phyloP scores from a whole-genome alignment of 2,113 vertebrate genomes.

The Larimichthys polyactis region DNA sequence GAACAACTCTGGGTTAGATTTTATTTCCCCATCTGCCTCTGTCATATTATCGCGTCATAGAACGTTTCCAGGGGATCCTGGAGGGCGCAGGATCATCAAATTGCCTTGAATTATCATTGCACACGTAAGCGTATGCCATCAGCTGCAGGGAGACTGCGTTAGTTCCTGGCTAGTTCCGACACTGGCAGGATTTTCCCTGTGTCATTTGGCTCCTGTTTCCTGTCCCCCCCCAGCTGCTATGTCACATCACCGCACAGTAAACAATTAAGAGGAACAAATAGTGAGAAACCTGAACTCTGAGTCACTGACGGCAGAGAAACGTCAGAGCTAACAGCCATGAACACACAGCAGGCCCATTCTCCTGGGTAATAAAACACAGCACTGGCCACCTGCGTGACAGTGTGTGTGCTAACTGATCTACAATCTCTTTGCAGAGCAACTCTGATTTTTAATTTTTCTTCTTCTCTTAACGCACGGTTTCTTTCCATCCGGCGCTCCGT shows the following conservation, averaged over 20 bases:
- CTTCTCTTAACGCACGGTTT: neutral
- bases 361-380: conserved; percentile 78
- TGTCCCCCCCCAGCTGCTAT: conserved; percentile 72
- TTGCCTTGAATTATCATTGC: conserved; percentile 62
- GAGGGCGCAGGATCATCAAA: conserved; percentile 56
- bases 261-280: conserved; percentile 86
- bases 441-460: neutral
- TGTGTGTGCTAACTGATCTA: conserved; percentile 70
- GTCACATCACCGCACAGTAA: conserved; percentile 75
- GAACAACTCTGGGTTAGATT: conserved; percentile 2
- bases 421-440: conserved; percentile 27
- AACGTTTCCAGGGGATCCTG: conserved; percentile 47
- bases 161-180: conserved; percentile 59
- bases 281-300: conserved; percentile 82
- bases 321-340: conserved; percentile 78
- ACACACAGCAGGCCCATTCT: conserved; percentile 61
- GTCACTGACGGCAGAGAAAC: conserved; percentile 74
- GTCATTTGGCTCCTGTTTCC: conserved; percentile 73
- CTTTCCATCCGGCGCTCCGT: neutral
- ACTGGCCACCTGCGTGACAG: conserved; percentile 68
- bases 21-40: neutral
- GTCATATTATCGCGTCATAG: conserved; percentile 1
- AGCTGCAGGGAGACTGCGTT: conserved; percentile 56
- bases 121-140: conserved; percentile 62
- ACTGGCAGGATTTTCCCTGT: conserved; percentile 62